Evolutionary conservation across 2,113 vertebrate species (phyloP), one percentile per base, ranked within the genome.

Genomic region (Caloenas nicobarica): DNA sequence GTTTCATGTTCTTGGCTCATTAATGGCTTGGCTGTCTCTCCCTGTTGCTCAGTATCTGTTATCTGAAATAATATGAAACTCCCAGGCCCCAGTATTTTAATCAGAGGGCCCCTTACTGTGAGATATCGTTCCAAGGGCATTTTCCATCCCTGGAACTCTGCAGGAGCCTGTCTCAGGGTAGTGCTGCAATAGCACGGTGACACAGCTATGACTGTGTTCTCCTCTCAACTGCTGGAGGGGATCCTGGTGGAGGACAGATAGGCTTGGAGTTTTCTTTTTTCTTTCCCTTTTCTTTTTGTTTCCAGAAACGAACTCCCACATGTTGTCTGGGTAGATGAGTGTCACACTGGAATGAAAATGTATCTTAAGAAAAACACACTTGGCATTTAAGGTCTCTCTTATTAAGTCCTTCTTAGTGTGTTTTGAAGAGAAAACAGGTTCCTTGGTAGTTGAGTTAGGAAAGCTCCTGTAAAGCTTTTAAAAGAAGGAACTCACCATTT

Each of bases 141-240:
- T 69, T 92, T 83, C 24, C 33, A 44, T 42, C 33, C 25, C 56
- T 58, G 19, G 24, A 72, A 58, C 17, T 18, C n/a, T 28, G 34
- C 7, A 76, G 1, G 9, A 69, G 42, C 34, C 21, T 92, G 26
- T 53, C 44, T 61, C 1, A 0, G 69, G 31, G 33, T n/a, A 56
- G 42, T 2, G 0, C 60, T 1, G 0, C 44, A 9, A 36, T 54
- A 79, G 42, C 24, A 78, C 56, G 16, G 18, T 2, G 1, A 40
- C 46, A 38, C 33, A 72, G 64, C 28, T 15, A 17, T 14, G 13
- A 64, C 11, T 15, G 12, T 54, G 16, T 72, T 60, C 36, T 89
- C 29, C 21, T 58, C 0, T 1, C 24, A 46, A 0, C 44, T 68
- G 54, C 17, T 34, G 81, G 66, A 44, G 44, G 13, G 16, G 13